Evolutionary conservation across 1,140 invertebrate genomes (phyloP).

Genomic region (Drosophila ironensis): DNA sequence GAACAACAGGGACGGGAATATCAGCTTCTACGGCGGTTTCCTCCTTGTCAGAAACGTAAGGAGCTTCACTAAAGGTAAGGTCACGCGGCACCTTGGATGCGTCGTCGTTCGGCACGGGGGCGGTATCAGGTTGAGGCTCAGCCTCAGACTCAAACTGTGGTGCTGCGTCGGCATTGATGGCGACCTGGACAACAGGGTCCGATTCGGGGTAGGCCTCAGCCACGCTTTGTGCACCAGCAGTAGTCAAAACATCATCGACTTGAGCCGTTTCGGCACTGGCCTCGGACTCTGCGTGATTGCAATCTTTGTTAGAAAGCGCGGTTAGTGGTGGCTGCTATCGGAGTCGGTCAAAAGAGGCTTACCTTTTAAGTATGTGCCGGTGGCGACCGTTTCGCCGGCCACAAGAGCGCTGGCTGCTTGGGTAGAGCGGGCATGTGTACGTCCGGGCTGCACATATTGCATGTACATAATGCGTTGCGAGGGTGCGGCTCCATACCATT

Average conservation of each 20-base stretch:
- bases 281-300: conserved; percentile 75
- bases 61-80: conserved; percentile 61
- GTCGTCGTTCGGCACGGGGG: conserved; percentile 44
- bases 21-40: conserved; percentile 61
- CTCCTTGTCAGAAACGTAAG: no score
- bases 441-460: conserved; percentile 76
- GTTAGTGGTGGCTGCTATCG: conserved; percentile 19
- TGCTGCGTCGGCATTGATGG: conserved; percentile 33
- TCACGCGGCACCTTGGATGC: conserved; percentile 75
- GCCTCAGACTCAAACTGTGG: conserved; percentile 22
- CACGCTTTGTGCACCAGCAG: conserved; percentile 65
- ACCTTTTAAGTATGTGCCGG: conserved; percentile 79
- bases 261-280: conserved; percentile 45
- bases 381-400: conserved; percentile 76
- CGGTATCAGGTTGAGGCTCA: conserved; percentile 28
- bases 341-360: conserved; percentile 12
- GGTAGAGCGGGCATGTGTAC: conserved; percentile 67
- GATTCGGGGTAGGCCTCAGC: conserved; percentile 77
- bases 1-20: conserved; percentile 59
- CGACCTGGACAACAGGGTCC: conserved; percentile 57
- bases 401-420: conserved; percentile 75
- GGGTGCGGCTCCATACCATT: conserved; percentile 61
- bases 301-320: conserved; percentile 72
- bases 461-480: conserved; percentile 80
- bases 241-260: conserved; percentile 58